A percentile compares a stretch with the other conserved stretches of the same genome.
phyloP scores from a whole-genome alignment of 2,113 vertebrate species.

The Suncus etruscus region DNA sequence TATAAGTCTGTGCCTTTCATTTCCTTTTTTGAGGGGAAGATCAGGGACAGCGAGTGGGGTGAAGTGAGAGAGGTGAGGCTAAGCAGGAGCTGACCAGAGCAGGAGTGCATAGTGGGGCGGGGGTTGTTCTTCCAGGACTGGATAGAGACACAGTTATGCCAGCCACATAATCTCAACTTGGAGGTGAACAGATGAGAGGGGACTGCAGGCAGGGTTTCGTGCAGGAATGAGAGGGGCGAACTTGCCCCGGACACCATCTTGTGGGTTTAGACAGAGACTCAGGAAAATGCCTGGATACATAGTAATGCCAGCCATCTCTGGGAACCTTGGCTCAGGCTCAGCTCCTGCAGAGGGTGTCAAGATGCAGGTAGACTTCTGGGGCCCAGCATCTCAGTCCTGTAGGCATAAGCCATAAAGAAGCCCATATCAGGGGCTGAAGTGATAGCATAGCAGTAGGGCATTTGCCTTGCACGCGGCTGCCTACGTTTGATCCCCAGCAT shows the following conservation, averaged over 20 bases:
- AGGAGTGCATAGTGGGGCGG: too few relatives aligned
- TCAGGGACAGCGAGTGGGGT: neutral
- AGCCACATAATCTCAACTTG: neutral
- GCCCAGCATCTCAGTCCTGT: too few relatives aligned
- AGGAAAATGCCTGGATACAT: rapidly evolving
- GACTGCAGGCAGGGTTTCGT: constrained; percentile 61
- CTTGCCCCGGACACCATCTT: neutral
- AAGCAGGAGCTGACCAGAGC: too few relatives aligned
- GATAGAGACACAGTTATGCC: too few relatives aligned
- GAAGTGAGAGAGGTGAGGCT: neutral
- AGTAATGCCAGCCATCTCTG: rapidly evolving
- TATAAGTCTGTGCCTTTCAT: rapidly evolving
- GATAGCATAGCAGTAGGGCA: too few relatives aligned
- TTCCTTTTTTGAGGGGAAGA: neutral
- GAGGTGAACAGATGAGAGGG: constrained; percentile 78
- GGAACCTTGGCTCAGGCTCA: rapidly evolving
- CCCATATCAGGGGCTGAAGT: too few relatives aligned
- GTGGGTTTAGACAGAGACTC: constrained; percentile 47
- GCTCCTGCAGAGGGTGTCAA: neutral
- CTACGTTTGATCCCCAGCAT: too few relatives aligned
- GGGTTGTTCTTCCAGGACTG: too few relatives aligned
- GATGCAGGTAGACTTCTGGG: too few relatives aligned
- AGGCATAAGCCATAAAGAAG: too few relatives aligned
- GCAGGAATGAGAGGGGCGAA: constrained; percentile 30
- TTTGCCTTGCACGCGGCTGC: too few relatives aligned